phyloP scores from a whole-genome alignment of 2,888 invertebrate genomes.

The Rhogogaster chlorosoma region DNA sequence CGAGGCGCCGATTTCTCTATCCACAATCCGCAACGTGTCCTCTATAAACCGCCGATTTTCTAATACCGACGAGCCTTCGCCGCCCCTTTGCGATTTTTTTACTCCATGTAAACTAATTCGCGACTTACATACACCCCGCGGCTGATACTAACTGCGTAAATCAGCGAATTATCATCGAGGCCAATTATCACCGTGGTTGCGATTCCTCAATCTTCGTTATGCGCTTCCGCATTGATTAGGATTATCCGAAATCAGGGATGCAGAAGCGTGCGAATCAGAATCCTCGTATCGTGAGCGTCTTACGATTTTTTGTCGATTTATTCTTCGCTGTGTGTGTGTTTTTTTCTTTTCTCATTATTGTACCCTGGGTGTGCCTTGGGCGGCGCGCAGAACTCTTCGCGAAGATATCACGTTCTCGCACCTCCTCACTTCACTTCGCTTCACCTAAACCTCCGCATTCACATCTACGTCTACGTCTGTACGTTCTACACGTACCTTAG shows the following conservation, averaged over 20 bases:
- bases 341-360: not conserved
- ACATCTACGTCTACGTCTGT: not conserved
- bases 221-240: too few relatives aligned
- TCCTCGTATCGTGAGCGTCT: not conserved
- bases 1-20: conserved; percentile 1
- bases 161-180: not conserved
- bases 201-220: too few relatives aligned
- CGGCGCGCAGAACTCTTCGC: not conserved
- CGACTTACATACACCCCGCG: not conserved
- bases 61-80: not conserved
- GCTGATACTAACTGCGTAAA: not conserved
- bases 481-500: not conserved
- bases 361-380: conserved; percentile 10
- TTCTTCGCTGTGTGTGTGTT: not conserved
- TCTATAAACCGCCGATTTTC: not conserved
- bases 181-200: too few relatives aligned
- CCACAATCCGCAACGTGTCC: conserved; percentile 24
- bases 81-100: not conserved
- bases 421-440: not conserved
- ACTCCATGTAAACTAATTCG: not conserved
- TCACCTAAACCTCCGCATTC: not conserved
- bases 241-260: too few relatives aligned
- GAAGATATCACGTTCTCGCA: conserved; percentile 7
- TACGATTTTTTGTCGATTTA: not conserved
- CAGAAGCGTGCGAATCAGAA: not conserved